Evolutionary conservation across 2,113 vertebrate genomes (phyloP).

Genomic region (Megaceryle maxima): DNA sequence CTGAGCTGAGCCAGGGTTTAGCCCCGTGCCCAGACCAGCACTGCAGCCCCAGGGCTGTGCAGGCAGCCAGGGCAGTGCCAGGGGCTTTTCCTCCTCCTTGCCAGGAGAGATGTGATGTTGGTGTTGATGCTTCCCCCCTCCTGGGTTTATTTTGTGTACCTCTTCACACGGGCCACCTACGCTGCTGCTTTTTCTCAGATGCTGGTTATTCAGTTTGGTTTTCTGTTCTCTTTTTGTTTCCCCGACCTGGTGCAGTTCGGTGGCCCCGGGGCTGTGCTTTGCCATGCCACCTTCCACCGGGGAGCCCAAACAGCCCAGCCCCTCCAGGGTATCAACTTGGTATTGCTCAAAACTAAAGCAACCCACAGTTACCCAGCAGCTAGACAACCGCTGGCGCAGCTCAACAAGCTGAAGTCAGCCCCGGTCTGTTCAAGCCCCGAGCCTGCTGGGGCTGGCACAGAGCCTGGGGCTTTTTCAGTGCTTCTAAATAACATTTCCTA

Average conservation of each 20-base stretch:
- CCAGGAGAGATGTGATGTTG: rapidly evolving
- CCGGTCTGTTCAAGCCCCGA: neutral
- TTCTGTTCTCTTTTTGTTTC: neutral
- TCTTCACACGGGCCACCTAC: neutral
- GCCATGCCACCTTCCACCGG: neutral
- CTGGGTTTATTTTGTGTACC: neutral
- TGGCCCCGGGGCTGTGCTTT: neutral
- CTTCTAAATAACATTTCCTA: neutral
- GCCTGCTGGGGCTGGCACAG: neutral
- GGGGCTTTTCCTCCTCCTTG: neutral
- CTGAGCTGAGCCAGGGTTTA: neutral
- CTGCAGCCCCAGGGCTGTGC: no score
- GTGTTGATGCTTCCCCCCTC: neutral
- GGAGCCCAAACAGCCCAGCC: rapidly evolving
- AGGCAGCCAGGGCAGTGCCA: neutral
- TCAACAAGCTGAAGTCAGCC: neutral
- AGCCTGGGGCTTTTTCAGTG: neutral
- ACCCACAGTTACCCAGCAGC: neutral
- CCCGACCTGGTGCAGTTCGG: neutral
- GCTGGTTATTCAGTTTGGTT: neutral
- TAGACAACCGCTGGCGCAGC: neutral
- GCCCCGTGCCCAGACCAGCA: no score
- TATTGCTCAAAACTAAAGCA: neutral
- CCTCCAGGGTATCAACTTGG: neutral
- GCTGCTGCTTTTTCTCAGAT: neutral